These are phyloP conservation scores for Cantharis nigra DNA, from an alignment of 2,888 invertebrate genomes.

Conservation along the genomic window DNA sequence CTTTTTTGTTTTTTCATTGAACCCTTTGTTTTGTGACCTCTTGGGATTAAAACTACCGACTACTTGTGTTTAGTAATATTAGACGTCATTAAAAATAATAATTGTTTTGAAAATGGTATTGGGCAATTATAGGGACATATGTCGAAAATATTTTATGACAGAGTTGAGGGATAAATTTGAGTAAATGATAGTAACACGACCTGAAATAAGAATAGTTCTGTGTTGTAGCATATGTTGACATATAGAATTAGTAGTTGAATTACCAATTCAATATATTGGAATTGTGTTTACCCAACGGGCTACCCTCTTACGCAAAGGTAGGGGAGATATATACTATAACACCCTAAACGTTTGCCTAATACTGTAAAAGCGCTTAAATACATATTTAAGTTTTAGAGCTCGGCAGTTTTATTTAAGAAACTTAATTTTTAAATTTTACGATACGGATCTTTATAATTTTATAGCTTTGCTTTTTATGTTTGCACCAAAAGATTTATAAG, in stretches of 20 bases:
- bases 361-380: conserved; percentile 41
- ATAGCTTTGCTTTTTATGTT: conserved; percentile 46
- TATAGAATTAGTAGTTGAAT: conserved; percentile 46
- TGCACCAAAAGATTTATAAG: conserved; percentile 35
- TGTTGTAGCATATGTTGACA: conserved; percentile 46
- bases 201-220: conserved; percentile 33
- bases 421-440: conserved; percentile 48
- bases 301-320: conserved; percentile 32
- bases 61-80: background rate
- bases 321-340: conserved; percentile 35
- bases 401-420: conserved; percentile 40
- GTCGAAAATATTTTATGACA: conserved; percentile 26
- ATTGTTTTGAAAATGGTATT: conserved; percentile 20
- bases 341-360: conserved; percentile 41
- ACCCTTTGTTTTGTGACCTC: background rate
- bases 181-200: conserved; percentile 39
- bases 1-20: background rate
- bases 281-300: conserved; percentile 40
- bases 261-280: conserved; percentile 26
- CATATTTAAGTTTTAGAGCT: conserved; percentile 43
- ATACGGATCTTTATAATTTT: conserved; percentile 43
- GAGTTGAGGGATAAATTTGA: conserved; percentile 34
- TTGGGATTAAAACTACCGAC: background rate
- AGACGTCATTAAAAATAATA: background rate
- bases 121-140: conserved; percentile 24